Conservation (phyloP, 2,113 vertebrate species). For the Spea bombifrons region DNA sequence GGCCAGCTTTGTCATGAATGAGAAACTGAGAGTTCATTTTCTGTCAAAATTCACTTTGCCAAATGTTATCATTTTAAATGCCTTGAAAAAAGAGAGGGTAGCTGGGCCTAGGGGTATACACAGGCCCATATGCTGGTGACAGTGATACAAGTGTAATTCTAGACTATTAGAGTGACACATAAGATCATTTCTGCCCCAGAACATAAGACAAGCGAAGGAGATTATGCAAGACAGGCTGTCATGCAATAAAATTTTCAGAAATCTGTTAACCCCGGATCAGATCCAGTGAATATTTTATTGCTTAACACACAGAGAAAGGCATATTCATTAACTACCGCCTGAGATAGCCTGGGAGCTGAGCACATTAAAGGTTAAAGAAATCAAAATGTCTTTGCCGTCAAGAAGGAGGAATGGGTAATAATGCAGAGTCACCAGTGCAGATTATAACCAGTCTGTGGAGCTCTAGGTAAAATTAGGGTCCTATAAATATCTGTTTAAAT, state of each 20-base stretch:
- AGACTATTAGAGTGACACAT: conserved; percentile 90
- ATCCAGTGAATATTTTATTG: conserved; percentile 91
- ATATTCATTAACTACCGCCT: conserved; percentile 88
- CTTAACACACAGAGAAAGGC: conserved; percentile 67
- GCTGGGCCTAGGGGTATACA: conserved; percentile 92
- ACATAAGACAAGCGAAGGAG: conserved; percentile 80
- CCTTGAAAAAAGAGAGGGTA: conserved; percentile 78
- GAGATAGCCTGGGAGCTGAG: conserved; percentile 66
- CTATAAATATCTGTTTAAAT: conserved; percentile 19
- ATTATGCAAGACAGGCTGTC: conserved; percentile 85
- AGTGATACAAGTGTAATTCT: conserved; percentile 96
- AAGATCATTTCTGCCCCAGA: conserved; percentile 80
- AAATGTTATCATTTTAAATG: conserved; percentile 95
- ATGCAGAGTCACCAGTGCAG: conserved; percentile 29
- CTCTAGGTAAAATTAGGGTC: conserved; percentile 28
- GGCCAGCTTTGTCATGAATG: conserved; percentile 74
- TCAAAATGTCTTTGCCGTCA: conserved; percentile 39
- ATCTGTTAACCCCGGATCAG: conserved; percentile 89
- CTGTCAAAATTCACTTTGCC: conserved; percentile 85
- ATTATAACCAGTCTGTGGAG: conserved; percentile 48
- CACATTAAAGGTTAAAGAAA: conserved; percentile 56
- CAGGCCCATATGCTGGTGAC: conserved; percentile 90
- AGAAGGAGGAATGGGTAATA: conserved; percentile 33
- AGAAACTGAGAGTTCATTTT: conserved; percentile 77
- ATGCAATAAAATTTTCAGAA: conserved; percentile 89